Conservation (phyloP, 2,797 vertebrate genomes). For the Catostomus latipinnis region DNA sequence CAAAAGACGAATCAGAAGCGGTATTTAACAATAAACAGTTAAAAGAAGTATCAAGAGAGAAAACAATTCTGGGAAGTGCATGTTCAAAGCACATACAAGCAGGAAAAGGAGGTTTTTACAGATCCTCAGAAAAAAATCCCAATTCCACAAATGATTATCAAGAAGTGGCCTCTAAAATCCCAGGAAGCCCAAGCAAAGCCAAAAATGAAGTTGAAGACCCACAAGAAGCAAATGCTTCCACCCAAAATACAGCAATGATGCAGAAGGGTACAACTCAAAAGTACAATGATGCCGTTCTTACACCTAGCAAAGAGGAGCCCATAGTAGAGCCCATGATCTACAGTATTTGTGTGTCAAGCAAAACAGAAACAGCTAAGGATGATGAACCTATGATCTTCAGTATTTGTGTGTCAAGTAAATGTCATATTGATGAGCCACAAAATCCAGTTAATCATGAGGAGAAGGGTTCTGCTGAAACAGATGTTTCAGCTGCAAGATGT, state of each 20-base stretch:
- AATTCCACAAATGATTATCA: background rate
- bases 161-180: background rate
- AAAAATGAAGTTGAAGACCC: background rate
- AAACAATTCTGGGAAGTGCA: background rate
- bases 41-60: constrained; percentile 6
- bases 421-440: constrained; percentile 31
- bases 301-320: constrained; percentile 42
- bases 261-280: constrained; percentile 14
- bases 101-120: constrained; percentile 7
- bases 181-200: background rate
- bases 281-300: constrained; percentile 20
- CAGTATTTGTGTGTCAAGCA: constrained; percentile 47
- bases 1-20: background rate
- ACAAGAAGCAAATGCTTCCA: background rate
- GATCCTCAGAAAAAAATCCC: constrained; percentile 1
- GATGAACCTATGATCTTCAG: constrained; percentile 53
- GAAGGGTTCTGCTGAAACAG: constrained; percentile 28
- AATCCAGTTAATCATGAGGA: constrained; percentile 27
- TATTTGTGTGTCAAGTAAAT: constrained; percentile 56
- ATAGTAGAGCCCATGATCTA: constrained; percentile 39
- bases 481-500: constrained; percentile 9
- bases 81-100: constrained; percentile 4
- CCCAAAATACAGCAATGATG: background rate
- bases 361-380: constrained; percentile 44
- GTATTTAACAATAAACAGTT: constrained; percentile 16